Evolutionary conservation across 2,797 vertebrate genomes (phyloP), one percentile per base, ranked within the genome.

Genomic region (Arremon aurantiirostris): DNA sequence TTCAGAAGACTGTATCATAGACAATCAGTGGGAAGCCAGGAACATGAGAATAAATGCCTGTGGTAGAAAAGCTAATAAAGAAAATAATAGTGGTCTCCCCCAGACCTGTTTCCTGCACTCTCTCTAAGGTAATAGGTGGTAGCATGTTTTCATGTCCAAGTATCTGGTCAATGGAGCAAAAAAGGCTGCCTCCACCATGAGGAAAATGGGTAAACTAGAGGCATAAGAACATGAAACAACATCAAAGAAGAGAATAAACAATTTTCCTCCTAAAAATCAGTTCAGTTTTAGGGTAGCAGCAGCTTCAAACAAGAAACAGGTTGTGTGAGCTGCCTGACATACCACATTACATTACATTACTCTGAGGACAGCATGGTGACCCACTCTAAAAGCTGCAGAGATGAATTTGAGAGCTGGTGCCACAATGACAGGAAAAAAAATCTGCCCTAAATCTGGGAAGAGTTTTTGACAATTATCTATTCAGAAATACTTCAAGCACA

Each of bases 391-490:
- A 75, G 34, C 34, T 86, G 27, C 46, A 75, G 52, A 49, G 27
- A 49, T 10, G 50, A 26, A 18, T 76, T n/a, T 52, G 55, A 72
- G 73, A 47, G n/a, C 12, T 6, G 3, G 32, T 76, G 63, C 34
- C 34, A 28, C 56, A 70, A 64, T 4, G 8, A 77, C 12, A 70
- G 52, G 64, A 52, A 77, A 89, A 82, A 89, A 57, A 73, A 44
- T 21, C 50, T 82, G 35, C n/a, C 80, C n/a, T 85, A 82, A 87
- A 80, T 71, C 81, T 69, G 28, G 64, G 30, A 55, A 69, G 64
- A 57, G 19, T 70, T 82, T 83, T 60, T 91, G 78, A 66, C 71
- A 77, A 89, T 95, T 90, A 92, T 68, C 56, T 94, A 34, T 91
- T 95, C 53, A 83, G 64, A 85, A 91, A 87, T 70, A 50, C 46